Base-by-base conservation (phyloP, 2,888 invertebrate species). In the Oscheius onirici region DNA sequence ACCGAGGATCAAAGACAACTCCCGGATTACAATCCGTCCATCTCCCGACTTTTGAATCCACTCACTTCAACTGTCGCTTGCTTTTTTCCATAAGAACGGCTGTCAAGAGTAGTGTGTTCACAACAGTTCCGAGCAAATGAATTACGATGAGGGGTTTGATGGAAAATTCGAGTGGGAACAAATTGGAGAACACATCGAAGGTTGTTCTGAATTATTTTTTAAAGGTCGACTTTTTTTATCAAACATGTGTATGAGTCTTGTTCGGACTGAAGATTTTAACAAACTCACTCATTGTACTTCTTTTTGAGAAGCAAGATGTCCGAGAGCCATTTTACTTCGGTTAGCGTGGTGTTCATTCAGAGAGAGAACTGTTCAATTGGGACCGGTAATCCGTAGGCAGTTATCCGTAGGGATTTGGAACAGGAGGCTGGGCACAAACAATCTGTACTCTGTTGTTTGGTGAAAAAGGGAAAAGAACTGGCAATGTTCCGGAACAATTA, bases 351-450 rank as follows among this genome's bases (percentile, higher is more conserved):
- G 44, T 60, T 60, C 60, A 60, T 60, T 11, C 1, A 17, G 20
- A 13, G 43, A 10, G 15, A 20, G 55, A 55, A 55, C 55, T 24
- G 20, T 52, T 24, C 26, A 49, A 61, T 43, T 43, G 63, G 49
- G 28, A 28, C 63, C 63, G 63, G 63, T 63, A 63, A 63, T 63
- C 63, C 49, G 41, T 20, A 20, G 10, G 55, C 55, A 15, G 55
- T 55, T 55, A 55, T 55, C 55, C 55, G 52, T 8, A 8, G n/a
- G 58, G 58, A 58, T 58, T 58, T n/a, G 41, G 41, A 40, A 58
- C 43, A 34, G 34, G 41, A 58, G 43, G 58, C n/a, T 41, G 17
- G 58, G 41, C 10, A 13, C n/a, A 57, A 34, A 34, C 34, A 34
- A 8, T n/a, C n/a, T 34, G 34, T 52, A 46, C 46, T 3, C 46